These are phyloP conservation scores for Hippocampus guttulatus DNA, from an alignment of 2,113 vertebrate species.

Conservation along the genomic window DNA sequence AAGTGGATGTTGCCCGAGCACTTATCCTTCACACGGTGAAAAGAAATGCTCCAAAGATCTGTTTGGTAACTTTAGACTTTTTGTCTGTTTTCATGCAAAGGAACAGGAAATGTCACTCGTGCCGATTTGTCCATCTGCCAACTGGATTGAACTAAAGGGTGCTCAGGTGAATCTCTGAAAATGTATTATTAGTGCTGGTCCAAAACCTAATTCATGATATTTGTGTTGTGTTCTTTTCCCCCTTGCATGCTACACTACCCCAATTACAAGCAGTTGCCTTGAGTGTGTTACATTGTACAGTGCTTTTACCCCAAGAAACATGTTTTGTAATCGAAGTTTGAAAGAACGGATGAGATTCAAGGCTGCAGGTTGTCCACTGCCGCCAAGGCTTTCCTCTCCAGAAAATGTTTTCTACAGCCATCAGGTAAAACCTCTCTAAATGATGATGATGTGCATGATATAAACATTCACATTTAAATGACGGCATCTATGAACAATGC, in stretches of 20 bases:
- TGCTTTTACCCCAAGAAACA: background rate
- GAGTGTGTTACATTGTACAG: background rate
- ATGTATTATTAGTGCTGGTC: background rate
- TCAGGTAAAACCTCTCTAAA: conserved; percentile 47
- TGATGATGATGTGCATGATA: conserved; percentile 50
- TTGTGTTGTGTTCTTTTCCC: background rate
- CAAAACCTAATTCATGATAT: too few species aligned
- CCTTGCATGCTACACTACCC: background rate
- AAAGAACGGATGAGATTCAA: conserved; percentile 32
- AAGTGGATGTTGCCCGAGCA: background rate
- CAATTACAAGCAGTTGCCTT: background rate
- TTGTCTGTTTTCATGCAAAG: background rate
- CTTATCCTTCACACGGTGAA: background rate
- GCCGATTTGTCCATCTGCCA: background rate
- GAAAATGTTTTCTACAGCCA: conserved; percentile 16
- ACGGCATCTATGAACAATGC: conserved; percentile 41
- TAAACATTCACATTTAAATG: conserved; percentile 50
- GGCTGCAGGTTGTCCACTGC: conserved; percentile 4
- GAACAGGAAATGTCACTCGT: background rate
- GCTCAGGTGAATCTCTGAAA: background rate
- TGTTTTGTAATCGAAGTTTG: background rate
- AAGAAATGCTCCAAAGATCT: background rate
- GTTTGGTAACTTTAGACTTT: background rate
- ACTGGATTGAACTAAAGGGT: background rate
- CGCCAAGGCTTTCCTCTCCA: background rate